Evolutionary conservation across 2,113 vertebrate species (phyloP).

Genomic region (Phyllostomus discolor): DNA sequence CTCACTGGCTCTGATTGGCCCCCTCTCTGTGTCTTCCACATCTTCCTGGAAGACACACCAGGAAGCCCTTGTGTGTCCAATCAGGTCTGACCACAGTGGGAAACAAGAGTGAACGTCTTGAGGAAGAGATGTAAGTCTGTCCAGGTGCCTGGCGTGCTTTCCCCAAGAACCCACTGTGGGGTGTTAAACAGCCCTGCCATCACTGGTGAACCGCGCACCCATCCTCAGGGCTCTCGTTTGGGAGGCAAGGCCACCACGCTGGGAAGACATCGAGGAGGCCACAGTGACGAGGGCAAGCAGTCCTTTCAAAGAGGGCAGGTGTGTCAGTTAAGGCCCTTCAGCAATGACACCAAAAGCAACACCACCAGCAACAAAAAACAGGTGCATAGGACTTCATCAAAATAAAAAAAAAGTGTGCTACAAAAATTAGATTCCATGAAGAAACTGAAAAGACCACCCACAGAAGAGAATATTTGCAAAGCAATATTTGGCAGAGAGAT

Average conservation of each 20-base stretch:
- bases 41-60: not conserved
- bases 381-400: not conserved
- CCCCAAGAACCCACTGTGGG: not conserved
- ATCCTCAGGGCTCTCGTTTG: not conserved
- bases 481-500: not conserved
- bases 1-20: rapidly evolving
- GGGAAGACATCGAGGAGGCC: not conserved
- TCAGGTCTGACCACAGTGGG: not conserved
- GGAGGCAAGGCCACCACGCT: not conserved
- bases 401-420: not conserved
- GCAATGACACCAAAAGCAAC: rapidly evolving
- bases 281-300: too few species aligned
- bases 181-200: rapidly evolving
- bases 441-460: not conserved
- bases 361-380: not conserved
- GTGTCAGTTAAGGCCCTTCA: not conserved
- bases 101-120: not conserved
- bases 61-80: not conserved
- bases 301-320: not conserved
- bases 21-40: not conserved
- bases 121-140: too few species aligned
- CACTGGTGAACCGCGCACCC: not conserved
- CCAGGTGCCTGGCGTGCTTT: not conserved
- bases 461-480: not conserved
- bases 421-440: not conserved